Evolutionary conservation across 2,113 vertebrate species (phyloP).

Genomic region (Tonatia bakeri): DNA sequence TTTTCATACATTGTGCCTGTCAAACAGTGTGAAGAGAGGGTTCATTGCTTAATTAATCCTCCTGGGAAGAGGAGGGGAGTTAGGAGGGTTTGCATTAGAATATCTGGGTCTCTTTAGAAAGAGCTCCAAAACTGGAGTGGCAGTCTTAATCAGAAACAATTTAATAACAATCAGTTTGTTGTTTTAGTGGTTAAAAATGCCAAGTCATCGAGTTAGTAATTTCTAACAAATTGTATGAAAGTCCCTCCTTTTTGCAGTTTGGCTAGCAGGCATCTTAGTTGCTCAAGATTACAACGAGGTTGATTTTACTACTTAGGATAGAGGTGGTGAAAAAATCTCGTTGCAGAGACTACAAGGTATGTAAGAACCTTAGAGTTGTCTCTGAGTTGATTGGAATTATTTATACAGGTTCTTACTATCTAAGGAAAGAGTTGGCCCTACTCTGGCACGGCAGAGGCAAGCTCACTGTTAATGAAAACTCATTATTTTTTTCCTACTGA

Average conservation of each 20-base stretch:
- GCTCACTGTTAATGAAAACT: neutral
- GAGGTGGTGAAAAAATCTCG: neutral
- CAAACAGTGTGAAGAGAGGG: neutral
- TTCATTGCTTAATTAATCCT: slow-evolving; percentile 1
- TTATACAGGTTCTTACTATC: neutral
- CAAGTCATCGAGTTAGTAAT: neutral
- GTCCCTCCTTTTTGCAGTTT: neutral
- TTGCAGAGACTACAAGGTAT: neutral
- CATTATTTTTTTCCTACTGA: neutral
- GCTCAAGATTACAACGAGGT: neutral
- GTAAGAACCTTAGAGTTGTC: neutral
- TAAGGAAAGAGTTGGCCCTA: neutral
- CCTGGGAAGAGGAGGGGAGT: neutral
- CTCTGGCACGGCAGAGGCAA: neutral
- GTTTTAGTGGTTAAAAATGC: neutral
- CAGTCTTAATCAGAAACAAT: neutral
- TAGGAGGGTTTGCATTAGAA: neutral
- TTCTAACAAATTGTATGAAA: neutral
- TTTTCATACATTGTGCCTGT: neutral
- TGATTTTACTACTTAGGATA: neutral
- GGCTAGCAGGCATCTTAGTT: neutral
- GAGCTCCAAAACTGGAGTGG: neutral
- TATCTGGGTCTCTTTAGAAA: neutral
- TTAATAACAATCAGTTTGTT: neutral
- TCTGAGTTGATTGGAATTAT: neutral